These are phyloP conservation scores for Diplogasteroides magnus DNA, from an alignment of 1,140 invertebrate genomes.

Conservation along the genomic window DNA sequence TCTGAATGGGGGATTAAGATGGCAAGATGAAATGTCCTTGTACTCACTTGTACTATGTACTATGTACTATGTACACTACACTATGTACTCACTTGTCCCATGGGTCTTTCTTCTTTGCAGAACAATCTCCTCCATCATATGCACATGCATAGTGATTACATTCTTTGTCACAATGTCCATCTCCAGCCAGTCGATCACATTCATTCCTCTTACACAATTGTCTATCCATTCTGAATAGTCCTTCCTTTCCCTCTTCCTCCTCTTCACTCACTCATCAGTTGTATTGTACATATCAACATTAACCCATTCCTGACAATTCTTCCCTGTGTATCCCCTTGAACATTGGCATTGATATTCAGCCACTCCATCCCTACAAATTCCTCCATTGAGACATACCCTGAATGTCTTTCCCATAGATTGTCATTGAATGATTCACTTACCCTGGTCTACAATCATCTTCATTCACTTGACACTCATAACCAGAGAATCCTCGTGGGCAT, in stretches of 20 bases:
- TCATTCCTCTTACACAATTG: constrained; percentile 23
- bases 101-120: constrained; percentile 73
- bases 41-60: too few relatives aligned
- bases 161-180: constrained; percentile 39
- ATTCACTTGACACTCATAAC: constrained; percentile 36
- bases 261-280: constrained; percentile 1
- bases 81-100: constrained; percentile 88
- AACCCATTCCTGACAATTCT: constrained; percentile 4
- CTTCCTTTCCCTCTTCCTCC: not conserved
- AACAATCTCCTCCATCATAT: constrained; percentile 92
- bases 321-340: too few relatives aligned
- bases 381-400: too few relatives aligned
- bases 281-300: too few relatives aligned
- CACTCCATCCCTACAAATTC: too few relatives aligned
- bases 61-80: too few relatives aligned
- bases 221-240: constrained; percentile 5
- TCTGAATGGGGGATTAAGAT: not conserved
- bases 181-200: constrained; percentile 30
- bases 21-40: constrained; percentile 68
- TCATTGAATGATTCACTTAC: constrained; percentile 37
- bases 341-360: too few relatives aligned
- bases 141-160: constrained; percentile 87
- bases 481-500: constrained; percentile 49
- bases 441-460: too few relatives aligned
- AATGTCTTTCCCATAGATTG: constrained; percentile 36